Base-by-base conservation (phyloP, 1,140 invertebrate genomes). In the Philopotamus ludificatus region DNA sequence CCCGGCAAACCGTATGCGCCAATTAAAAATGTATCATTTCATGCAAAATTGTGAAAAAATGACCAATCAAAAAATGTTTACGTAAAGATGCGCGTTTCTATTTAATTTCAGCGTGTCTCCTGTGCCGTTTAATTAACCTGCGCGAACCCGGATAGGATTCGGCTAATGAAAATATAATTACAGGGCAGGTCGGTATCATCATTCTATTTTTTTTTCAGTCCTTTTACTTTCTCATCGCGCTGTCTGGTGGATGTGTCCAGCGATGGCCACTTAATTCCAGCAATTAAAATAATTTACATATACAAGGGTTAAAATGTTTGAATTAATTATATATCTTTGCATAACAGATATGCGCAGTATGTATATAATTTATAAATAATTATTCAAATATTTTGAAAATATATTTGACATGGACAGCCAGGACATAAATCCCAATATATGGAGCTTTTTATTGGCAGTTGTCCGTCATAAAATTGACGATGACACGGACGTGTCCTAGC, bases 151-250 rank as follows among this genome's bases (percentile, higher is more conserved):
- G 9, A 53, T 23, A 53, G 50, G 50, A 53, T 53, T 53, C 23
- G 7, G 16, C 9, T 53, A 53, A 53, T 53, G 50, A 23, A 53
- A 53, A 21, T 53, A 53, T 53, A 53, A 53, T 53, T 53, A 53
- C 50, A 53, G 12, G 12, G 7, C 50, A 12, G 44, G 18, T 16
- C 44, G 44, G 44, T 47, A 16, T 47, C 44, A 47, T 47, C 44
- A 47, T 16, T 47, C 44, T 47, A n/a, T n/a, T n/a, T n/a, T n/a
- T n/a, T 47, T 47, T 47, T 47, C 4, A 12, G 28, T 34, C 28
- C 12, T 34, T 34, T 34, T 34, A 34, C 12, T 12, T 34, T 34
- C 28, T 4, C 28, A 34, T 34, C 12, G 28, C 28, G 28, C 28
- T 34, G 28, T 12, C 12, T 34, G 28, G 4, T 34, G 28, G 28